Percentiles rank a stretch among this genome's conserved stretches.
These are phyloP conservation scores for Cryptotis parvus DNA, from an alignment of 2,113 vertebrate genomes.

Conservation along the genomic window DNA sequence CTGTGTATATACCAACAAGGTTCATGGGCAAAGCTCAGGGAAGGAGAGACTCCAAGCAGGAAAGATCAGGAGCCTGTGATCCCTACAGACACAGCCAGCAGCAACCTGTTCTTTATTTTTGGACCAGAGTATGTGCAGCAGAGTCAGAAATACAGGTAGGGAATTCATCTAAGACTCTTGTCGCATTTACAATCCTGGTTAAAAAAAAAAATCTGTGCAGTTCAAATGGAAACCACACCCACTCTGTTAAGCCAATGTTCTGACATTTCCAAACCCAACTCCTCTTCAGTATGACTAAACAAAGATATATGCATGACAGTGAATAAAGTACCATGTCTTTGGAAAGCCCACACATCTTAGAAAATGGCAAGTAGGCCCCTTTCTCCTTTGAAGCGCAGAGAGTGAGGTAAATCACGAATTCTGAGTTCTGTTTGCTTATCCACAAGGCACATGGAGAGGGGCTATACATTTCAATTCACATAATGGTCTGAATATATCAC, in stretches of 20 bases:
- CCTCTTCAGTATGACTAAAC: constrained; percentile 65
- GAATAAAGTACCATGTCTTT: constrained; percentile 27
- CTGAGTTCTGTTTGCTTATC: constrained; percentile 24
- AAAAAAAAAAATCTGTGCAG: neutral
- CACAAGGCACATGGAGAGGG: neutral
- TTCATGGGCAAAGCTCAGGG: neutral
- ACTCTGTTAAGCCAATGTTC: constrained; percentile 49
- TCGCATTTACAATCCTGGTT: neutral
- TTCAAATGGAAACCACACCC: constrained; percentile 12
- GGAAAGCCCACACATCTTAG: constrained; percentile 59
- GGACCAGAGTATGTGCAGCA: neutral
- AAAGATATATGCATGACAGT: constrained; percentile 32
- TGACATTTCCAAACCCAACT: constrained; percentile 72
- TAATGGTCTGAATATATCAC: neutral
- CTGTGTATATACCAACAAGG: neutral
- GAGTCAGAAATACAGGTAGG: neutral
- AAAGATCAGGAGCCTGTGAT: neutral
- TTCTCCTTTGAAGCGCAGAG: constrained; percentile 1
- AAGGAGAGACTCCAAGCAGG: neutral
- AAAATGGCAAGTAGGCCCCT: constrained; percentile 48
- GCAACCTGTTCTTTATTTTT: neutral
- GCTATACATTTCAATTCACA: neutral
- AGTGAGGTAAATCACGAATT: neutral
- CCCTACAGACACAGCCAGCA: neutral
- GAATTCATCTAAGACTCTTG: neutral